Evolutionary conservation across 2,888 invertebrate species (phyloP).

Genomic region (Acanthopleura granulata): DNA sequence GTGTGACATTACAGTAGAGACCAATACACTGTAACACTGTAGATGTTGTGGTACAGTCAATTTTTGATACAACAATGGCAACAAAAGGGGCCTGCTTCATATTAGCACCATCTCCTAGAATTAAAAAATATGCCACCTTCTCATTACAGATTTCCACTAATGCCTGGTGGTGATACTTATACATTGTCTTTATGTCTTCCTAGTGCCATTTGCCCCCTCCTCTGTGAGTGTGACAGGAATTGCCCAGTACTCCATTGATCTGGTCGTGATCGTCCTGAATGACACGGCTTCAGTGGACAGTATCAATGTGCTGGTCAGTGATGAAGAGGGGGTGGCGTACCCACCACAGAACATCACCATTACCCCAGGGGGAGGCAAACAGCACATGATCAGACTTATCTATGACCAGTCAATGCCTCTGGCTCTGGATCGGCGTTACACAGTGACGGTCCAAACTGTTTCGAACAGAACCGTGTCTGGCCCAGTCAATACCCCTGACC

Average conservation of each 20-base stretch:
- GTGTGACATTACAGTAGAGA: no score
- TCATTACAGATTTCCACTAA: background rate
- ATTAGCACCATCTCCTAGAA: no score
- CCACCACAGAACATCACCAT: background rate
- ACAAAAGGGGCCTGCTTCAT: no score
- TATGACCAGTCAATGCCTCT: background rate
- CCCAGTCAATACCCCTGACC: background rate
- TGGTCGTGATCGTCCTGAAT: background rate
- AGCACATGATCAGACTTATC: background rate
- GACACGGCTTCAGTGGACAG: background rate
- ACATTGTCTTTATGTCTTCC: background rate
- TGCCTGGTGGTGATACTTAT: no score
- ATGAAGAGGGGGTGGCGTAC: background rate
- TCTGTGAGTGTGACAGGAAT: background rate
- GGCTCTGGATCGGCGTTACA: background rate
- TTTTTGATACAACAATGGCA: no score
- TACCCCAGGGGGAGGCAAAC: background rate
- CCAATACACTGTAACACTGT: no score
- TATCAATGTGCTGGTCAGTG: background rate
- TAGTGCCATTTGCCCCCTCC: background rate
- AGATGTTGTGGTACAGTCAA: no score
- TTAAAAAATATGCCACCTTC: background rate
- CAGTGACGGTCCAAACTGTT: background rate
- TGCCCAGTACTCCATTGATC: constrained; percentile 11
- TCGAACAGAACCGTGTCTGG: background rate